Evolutionary conservation across 2,888 invertebrate species (phyloP).

Genomic region (Chaetoderma sp.): DNA sequence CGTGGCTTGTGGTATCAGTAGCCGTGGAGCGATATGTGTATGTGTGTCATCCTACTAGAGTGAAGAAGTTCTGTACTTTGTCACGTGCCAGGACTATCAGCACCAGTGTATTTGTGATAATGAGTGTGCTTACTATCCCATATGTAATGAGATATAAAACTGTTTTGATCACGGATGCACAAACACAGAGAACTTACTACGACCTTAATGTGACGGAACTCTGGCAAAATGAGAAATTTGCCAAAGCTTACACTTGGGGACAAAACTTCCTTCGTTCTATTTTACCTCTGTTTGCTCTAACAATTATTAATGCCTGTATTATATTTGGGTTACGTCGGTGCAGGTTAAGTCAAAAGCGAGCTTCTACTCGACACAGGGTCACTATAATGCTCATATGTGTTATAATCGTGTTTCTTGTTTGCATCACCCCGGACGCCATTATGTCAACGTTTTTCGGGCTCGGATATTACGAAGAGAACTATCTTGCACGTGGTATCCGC

Average conservation of each 20-base stretch:
- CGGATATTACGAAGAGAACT: constrained; percentile 64
- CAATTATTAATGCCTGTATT: constrained; percentile 61
- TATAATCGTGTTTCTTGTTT: constrained; percentile 65
- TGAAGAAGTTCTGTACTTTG: constrained; percentile 53
- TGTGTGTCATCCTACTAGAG: constrained; percentile 63
- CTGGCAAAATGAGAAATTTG: constrained; percentile 55
- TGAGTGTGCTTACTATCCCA: constrained; percentile 60
- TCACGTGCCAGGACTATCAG: constrained; percentile 55
- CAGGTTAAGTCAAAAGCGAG: constrained; percentile 46
- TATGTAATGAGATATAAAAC: constrained; percentile 61
- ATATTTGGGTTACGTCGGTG: constrained; percentile 57
- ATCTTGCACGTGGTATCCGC: constrained; percentile 59
- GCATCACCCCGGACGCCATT: constrained; percentile 66
- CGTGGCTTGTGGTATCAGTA: constrained; percentile 66
- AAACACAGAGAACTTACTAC: constrained; percentile 33
- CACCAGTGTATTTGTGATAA: constrained; percentile 51
- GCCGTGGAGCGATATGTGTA: constrained; percentile 65
- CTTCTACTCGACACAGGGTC: constrained; percentile 56
- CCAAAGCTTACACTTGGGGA: constrained; percentile 56
- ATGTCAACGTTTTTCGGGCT: constrained; percentile 64
- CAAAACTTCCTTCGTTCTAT: constrained; percentile 64
- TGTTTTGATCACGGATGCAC: constrained; percentile 28
- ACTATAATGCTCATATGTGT: constrained; percentile 66
- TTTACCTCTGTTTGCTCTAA: constrained; percentile 60
- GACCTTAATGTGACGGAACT: constrained; percentile 54